Conservation (phyloP, 2,888 invertebrate genomes). For the Brenthis hecate region DNA sequence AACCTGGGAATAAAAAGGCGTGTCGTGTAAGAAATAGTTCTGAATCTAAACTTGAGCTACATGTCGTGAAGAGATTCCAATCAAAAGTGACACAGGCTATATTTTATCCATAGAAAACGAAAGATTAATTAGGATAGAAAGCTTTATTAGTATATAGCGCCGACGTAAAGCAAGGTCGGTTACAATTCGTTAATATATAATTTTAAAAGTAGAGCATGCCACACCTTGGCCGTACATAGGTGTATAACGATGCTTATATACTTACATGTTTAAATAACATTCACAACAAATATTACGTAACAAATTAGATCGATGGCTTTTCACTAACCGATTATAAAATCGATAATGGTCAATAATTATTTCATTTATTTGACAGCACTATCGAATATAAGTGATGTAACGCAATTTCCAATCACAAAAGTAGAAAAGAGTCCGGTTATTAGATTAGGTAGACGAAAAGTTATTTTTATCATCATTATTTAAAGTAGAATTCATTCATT, state of each 20-base stretch:
- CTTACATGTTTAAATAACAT: neutral
- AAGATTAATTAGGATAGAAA: too few relatives aligned
- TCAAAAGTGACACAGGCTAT: too few relatives aligned
- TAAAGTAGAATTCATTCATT: too few relatives aligned
- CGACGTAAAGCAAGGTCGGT: neutral
- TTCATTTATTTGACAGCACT: constrained; percentile 16
- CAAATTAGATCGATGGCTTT: constrained; percentile 20
- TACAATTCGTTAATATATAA: constrained; percentile 3
- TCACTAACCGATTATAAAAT: constrained; percentile 21
- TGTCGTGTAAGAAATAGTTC: too few relatives aligned
- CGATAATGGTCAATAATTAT: constrained; percentile 18
- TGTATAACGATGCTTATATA: constrained; percentile 3
- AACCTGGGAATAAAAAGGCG: too few relatives aligned
- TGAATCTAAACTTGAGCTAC: too few relatives aligned
- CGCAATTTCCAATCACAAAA: neutral
- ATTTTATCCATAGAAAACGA: too few relatives aligned
- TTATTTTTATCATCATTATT: too few relatives aligned
- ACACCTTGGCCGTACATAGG: neutral
- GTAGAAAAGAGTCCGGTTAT: neutral
- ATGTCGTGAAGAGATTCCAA: too few relatives aligned
- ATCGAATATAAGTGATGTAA: constrained; percentile 23
- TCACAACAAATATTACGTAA: constrained; percentile 9
- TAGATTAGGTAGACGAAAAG: neutral
- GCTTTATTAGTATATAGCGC: too few relatives aligned
- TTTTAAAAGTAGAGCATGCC: constrained; percentile 9